phyloP scores from a whole-genome alignment of 2,113 vertebrate genomes.

The Ibidorhyncha struthersii region DNA sequence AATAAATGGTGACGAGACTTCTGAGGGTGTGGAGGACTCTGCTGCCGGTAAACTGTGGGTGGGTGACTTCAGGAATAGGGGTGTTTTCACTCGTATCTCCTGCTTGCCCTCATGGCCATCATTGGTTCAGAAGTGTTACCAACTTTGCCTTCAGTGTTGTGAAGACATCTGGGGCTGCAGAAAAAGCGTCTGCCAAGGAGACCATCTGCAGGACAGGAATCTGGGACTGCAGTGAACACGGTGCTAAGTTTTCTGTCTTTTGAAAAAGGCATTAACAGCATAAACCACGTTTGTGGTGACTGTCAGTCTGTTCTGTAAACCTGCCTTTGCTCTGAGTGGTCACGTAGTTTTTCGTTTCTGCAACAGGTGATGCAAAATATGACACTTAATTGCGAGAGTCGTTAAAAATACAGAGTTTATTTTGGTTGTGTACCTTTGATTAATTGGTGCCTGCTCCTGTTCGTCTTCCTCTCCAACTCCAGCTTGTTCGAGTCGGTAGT shows the following conservation, averaged over 20 bases:
- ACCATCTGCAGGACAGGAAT: neutral
- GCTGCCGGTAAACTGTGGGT: too few relatives aligned
- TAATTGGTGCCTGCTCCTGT: neutral
- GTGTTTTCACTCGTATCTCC: neutral
- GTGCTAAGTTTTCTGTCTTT: neutral
- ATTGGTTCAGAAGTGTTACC: neutral
- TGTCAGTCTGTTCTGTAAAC: neutral
- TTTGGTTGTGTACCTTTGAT: neutral
- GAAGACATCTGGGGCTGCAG: neutral
- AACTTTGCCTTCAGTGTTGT: neutral
- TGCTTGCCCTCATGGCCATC: neutral
- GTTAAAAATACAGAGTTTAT: neutral
- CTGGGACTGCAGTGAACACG: neutral
- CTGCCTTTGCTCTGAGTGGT: neutral
- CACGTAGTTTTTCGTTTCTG: neutral
- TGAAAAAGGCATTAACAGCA: neutral
- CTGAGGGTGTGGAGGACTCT: neutral
- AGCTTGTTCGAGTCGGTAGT: neutral
- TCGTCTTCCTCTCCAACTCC: neutral
- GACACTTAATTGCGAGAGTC: neutral
- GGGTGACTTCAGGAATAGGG: neutral
- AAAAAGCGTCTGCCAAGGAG: neutral
- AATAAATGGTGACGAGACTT: neutral
- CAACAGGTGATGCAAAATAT: neutral
- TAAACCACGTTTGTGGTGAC: neutral